Evolutionary conservation across 2,888 invertebrate species (phyloP).

Genomic region (Plagodis dolabraria): DNA sequence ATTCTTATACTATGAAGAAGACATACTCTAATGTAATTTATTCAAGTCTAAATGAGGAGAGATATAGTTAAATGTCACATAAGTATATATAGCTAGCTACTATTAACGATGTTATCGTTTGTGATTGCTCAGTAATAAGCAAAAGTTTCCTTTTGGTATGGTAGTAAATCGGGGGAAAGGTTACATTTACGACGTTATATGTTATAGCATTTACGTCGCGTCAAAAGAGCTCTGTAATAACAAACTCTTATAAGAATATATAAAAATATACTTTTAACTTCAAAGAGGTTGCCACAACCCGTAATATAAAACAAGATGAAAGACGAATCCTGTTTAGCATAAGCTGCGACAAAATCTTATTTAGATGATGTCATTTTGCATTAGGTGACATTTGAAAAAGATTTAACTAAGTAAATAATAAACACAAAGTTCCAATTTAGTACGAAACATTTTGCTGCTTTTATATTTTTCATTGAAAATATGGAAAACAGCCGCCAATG

Average conservation of each 20-base stretch:
- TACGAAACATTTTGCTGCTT: too few relatives aligned
- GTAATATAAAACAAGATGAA: conserved; percentile 67
- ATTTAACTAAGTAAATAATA: conserved; percentile 28
- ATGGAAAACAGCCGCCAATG: too few relatives aligned
- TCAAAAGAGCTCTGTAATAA: conserved; percentile 30
- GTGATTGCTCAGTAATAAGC: conserved; percentile 1
- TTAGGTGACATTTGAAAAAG: conserved; percentile 49
- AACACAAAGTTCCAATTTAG: neutral
- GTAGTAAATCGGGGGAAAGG: conserved; percentile 18
- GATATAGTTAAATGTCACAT: too few relatives aligned
- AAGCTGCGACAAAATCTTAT: conserved; percentile 58
- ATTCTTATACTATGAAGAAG: too few relatives aligned
- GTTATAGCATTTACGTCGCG: conserved; percentile 34
- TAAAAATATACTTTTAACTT: conserved; percentile 44
- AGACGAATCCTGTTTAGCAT: conserved; percentile 66
- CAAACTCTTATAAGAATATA: conserved; percentile 38
- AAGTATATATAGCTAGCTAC: neutral
- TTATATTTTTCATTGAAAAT: too few relatives aligned
- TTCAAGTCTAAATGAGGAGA: too few relatives aligned
- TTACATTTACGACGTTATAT: conserved; percentile 26
- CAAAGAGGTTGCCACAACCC: conserved; percentile 49
- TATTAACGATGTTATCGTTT: neutral
- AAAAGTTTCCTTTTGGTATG: conserved; percentile 15
- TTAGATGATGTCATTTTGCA: conserved; percentile 44
- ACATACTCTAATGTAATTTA: too few relatives aligned